These are phyloP conservation scores for Sebastes cheni DNA, from an alignment of 2,797 vertebrate genomes.

Conservation along the genomic window DNA sequence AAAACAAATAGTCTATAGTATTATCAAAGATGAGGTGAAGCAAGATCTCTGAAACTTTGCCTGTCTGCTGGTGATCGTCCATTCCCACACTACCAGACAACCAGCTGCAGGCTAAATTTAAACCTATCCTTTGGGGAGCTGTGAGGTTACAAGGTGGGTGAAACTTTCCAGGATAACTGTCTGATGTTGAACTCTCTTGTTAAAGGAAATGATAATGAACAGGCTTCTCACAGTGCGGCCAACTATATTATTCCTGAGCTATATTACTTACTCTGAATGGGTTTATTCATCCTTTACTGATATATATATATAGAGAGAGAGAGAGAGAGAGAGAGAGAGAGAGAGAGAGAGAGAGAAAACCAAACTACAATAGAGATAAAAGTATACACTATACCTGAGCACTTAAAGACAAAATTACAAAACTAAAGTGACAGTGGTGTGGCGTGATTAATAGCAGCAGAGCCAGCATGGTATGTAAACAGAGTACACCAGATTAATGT, in stretches of 20 bases:
- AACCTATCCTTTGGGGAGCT: conserved; percentile 45
- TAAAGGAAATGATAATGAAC: conserved; percentile 16
- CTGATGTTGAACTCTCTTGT: conserved; percentile 2
- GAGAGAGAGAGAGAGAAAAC: neutral
- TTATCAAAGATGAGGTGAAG: neutral
- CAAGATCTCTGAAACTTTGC: neutral
- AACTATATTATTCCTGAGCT: neutral
- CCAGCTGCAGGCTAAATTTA: conserved; percentile 67
- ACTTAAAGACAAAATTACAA: neutral
- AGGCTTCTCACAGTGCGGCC: neutral
- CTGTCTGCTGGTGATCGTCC: conserved; percentile 18
- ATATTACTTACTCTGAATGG: neutral
- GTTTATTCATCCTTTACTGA: neutral
- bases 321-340: too few relatives aligned
- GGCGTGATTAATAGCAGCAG: neutral
- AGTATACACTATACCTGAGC: neutral
- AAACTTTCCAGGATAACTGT: conserved; percentile 39
- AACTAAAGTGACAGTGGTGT: neutral
- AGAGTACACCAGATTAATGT: neutral
- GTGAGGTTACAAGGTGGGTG: conserved; percentile 44
- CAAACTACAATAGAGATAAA: neutral
- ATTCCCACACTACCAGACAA: conserved; percentile 40
- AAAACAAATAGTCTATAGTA: neutral
- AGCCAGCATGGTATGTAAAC: neutral
- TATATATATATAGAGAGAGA: too few relatives aligned